Evolutionary conservation across 2,113 vertebrate genomes (phyloP).

Genomic region (Oreochromis aureus): DNA sequence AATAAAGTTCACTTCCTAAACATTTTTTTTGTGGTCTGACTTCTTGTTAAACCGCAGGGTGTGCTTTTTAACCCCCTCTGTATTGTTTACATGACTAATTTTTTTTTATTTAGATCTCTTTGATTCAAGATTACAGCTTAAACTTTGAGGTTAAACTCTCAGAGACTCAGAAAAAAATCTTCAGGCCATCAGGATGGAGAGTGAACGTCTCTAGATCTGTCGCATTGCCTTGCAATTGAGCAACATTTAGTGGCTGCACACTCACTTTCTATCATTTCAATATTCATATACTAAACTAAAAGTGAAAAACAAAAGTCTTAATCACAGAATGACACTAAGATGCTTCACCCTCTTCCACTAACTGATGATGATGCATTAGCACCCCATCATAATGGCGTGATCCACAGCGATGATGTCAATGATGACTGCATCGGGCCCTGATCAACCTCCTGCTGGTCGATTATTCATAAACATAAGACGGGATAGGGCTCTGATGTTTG

Average conservation of each 20-base stretch:
- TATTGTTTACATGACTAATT: not conserved
- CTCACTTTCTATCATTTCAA: not conserved
- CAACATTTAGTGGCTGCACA: not conserved
- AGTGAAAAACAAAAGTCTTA: not conserved
- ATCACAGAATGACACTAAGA: not conserved
- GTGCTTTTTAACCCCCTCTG: not conserved
- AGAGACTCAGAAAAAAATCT: not conserved
- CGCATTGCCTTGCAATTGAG: not conserved
- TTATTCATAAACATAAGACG: not conserved
- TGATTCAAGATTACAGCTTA: not conserved
- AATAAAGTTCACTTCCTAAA: constrained; percentile 75
- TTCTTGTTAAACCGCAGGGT: not conserved
- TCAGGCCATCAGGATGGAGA: not conserved
- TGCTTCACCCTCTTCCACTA: not conserved
- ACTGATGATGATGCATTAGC: not conserved
- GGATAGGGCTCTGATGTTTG: constrained; percentile 27
- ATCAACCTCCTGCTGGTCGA: not conserved
- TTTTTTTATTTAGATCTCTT: not conserved
- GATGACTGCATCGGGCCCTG: not conserved
- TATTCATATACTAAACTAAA: not conserved
- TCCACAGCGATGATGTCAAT: not conserved
- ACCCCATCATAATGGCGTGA: not conserved
- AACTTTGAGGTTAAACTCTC: not conserved
- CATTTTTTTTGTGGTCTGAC: not conserved
- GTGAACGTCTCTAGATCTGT: not conserved